phyloP scores from a whole-genome alignment of 2,888 invertebrate genomes.

The Cryptocephalus primarius region DNA sequence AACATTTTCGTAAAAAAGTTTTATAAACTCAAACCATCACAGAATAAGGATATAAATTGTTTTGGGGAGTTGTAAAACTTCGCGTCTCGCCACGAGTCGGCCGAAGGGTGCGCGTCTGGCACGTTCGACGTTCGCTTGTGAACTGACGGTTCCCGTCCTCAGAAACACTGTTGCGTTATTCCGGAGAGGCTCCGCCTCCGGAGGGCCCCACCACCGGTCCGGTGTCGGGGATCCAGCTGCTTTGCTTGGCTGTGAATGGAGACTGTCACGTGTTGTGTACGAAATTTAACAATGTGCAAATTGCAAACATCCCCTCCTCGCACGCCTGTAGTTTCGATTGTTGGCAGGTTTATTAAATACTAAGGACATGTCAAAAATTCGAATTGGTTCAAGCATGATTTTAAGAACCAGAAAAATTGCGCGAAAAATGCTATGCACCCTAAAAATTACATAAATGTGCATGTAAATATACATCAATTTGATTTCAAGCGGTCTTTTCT shows the following conservation, averaged over 20 bases:
- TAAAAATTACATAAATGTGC: too few species aligned
- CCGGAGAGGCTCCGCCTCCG: constrained; percentile 30
- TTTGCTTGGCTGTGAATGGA: constrained; percentile 29
- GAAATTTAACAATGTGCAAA: constrained; percentile 30
- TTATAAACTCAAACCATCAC: constrained; percentile 17
- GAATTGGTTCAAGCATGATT: too few species aligned
- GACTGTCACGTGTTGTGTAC: constrained; percentile 29
- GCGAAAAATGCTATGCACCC: too few species aligned
- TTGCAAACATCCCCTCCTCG: constrained; percentile 19
- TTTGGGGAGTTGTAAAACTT: not conserved
- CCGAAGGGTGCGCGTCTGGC: constrained; percentile 6
- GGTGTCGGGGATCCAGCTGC: constrained; percentile 28
- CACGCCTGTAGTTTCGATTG: not conserved
- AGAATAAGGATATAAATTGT: constrained; percentile 1
- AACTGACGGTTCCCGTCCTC: constrained; percentile 19
- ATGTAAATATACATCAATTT: too few species aligned
- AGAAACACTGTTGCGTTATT: constrained; percentile 22
- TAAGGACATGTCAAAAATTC: too few species aligned
- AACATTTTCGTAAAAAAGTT: constrained; percentile 12
- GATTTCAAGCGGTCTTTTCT: too few species aligned
- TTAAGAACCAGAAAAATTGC: too few species aligned
- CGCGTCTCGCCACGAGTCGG: too few species aligned
- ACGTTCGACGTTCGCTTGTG: constrained; percentile 11
- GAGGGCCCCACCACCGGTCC: constrained; percentile 20
- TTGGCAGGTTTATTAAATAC: too few species aligned